Base-by-base conservation (phyloP, 2,113 vertebrate genomes). In the Chamaea fasciata region DNA sequence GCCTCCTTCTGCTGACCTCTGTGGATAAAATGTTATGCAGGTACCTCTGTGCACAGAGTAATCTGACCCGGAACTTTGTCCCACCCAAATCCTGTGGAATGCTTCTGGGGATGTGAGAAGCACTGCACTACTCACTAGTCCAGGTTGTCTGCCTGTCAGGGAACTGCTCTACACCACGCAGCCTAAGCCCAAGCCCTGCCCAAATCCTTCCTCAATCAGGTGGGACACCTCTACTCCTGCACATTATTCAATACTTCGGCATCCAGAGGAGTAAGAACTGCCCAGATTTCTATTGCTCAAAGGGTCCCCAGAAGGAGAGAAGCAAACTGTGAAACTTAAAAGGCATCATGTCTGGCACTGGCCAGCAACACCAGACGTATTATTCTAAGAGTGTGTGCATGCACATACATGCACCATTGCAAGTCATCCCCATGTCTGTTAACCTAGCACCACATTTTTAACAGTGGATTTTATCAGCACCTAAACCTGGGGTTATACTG, bases 361-460 rank as follows among this genome's bases (percentile, higher is more conserved):
- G 84, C 97, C 97, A 94, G 98, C 97, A 98, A 97, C 74, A 80
- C 97, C 97, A 46, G 78, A 87, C 63, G 42, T 35, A 89, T 60
- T 46, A 57, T 42, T 84, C 79, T 24, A 89, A 75, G 49, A 89
- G 39, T 57, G 85, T 18, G 27, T 50, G 70, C 60, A 76, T 4
- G 27, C 44, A 52, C 2, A 19, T 62, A 52, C 39, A 35, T 26
- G 44, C 89, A 89, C 95, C 77, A 41, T 2, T 90, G 31, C 88
- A 90, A 89, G 85, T 94, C 76, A 89, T 88, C 78, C 92, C 77
- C 69, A 80, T 60, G 92, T 92, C 87, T 37, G 52, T 95, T 95
- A 69, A 49, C 76, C 41, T 97, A 98, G 98, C 97, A 98, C 97
- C 97, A 95, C 96, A 78, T 91, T 96, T 88, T 94, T 88, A 97